Conservation (phyloP, 2,113 vertebrate species). For the Spea multiplicata region DNA sequence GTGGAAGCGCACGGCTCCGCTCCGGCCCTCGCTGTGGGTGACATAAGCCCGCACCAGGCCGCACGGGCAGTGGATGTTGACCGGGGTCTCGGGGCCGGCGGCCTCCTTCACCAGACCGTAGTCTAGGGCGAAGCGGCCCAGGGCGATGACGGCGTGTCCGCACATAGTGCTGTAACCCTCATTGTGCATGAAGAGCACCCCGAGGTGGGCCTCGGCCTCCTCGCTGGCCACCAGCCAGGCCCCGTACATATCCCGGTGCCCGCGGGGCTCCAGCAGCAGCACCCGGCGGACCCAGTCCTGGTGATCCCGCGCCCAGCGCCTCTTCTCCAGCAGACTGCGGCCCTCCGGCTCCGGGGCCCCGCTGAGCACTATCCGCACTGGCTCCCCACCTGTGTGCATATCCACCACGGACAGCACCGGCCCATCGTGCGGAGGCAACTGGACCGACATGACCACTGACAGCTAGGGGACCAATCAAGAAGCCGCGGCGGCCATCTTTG, state of each 20-base stretch:
- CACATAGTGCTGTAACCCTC: conserved; percentile 95
- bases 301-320: conserved; percentile 69
- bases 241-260: conserved; percentile 91
- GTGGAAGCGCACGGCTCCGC: conserved; percentile 80
- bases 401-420: conserved; percentile 76
- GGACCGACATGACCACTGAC: accelerated
- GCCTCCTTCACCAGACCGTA: conserved; percentile 74
- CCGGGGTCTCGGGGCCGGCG: conserved; percentile 65
- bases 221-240: conserved; percentile 78
- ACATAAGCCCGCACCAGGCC: conserved; percentile 84
- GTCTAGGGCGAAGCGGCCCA: conserved; percentile 87
- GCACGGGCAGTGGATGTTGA: conserved; percentile 88
- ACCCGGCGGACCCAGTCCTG: conserved; percentile 75
- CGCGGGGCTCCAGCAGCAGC: conserved; percentile 85
- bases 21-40: conserved; percentile 70
- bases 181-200: conserved; percentile 84
- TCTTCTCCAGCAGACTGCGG: conserved; percentile 71
- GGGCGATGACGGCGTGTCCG: conserved; percentile 86
- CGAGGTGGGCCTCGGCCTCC: conserved; percentile 70
- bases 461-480: not conserved
- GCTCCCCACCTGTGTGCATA: conserved; percentile 94
- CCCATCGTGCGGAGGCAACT: conserved; percentile 71
- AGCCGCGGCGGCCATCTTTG: accelerated
- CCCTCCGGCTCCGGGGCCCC: conserved; percentile 69
- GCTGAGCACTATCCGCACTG: conserved; percentile 75